Base-by-base conservation (phyloP, 2,888 invertebrate species). In the Hypsopygia costalis region DNA sequence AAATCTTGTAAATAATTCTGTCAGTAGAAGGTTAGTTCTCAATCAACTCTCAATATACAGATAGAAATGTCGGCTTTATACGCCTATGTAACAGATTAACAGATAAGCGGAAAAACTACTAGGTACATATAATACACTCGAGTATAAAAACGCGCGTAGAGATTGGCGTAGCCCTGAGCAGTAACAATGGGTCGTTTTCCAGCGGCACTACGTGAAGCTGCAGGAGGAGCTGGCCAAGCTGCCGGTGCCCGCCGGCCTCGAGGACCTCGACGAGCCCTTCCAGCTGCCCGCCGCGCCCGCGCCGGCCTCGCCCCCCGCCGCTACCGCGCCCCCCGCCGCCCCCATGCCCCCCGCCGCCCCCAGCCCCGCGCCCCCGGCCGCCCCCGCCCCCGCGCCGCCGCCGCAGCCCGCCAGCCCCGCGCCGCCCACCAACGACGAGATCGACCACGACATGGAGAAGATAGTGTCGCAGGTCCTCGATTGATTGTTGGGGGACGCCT, bases 221-320 rank as follows among this genome's bases (percentile, higher is more conserved):
- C 93, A 95, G 60, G 97, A 97, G 75, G 97, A 97, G 81, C 88
- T 98, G 55, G 91, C 92, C 48, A 96, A 95, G 83, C 89, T 98
- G 72, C 92, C 93, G 62, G 93, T 94, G 22, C 97, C 97, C 4
- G 87, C 92, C 32, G 94, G 94, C 8, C 79, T 94, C 34, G 93
- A 94, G 73, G 94, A 94, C 61, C 76, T 94, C 58, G 92, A 91
- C 61, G 92, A 92, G 66, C 92, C 91, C 9, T 83, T 87, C 79
- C 63, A 61, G 67, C 68, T 83, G 65, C 87, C 85, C 8, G 71
- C 78, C 37, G 71, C 79, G 50, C 76, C 72, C 34, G 22, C 63
- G 21, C 37, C 60, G n/a, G 41, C 67, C 49, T 51, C 70, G 61
- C 69, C 53, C 70, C 61, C 69, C 53, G 68, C 77, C 55, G 77